These are phyloP conservation scores for Scophthalmus maximus DNA, from an alignment of 2,113 vertebrate genomes.

Conservation along the genomic window DNA sequence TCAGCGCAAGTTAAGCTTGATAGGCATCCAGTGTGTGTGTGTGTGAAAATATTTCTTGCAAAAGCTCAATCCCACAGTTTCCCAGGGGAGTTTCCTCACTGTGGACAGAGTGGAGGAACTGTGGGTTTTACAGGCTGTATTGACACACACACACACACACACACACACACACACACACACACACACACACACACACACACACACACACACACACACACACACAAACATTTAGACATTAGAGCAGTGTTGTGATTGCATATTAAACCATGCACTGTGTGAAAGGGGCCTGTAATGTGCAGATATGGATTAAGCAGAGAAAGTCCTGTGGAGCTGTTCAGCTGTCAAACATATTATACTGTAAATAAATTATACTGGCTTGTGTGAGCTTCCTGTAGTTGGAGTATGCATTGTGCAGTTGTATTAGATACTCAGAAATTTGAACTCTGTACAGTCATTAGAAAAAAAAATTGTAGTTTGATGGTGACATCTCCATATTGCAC, in stretches of 20 bases:
- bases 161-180: constrained; percentile 9
- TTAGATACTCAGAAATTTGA: background rate
- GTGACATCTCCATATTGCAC: too few relatives aligned
- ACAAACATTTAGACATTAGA: background rate
- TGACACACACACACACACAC: constrained; percentile 10
- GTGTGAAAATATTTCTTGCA: background rate
- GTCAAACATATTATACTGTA: too few relatives aligned
- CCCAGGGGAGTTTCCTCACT: constrained; percentile 4
- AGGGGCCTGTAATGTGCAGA: constrained; percentile 17
- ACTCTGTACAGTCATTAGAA: too few relatives aligned
- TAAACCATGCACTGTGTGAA: constrained; percentile 21
- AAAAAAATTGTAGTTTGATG: too few relatives aligned
- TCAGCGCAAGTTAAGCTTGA: constrained; percentile 14
- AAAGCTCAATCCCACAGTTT: constrained; percentile 3
- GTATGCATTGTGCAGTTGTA: background rate
- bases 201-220: constrained; percentile 15
- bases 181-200: constrained; percentile 5
- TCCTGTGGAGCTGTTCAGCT: constrained; percentile 8
- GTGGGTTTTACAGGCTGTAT: constrained; percentile 7
- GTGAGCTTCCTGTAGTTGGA: background rate
- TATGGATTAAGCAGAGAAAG: constrained; percentile 24
- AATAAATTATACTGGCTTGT: background rate
- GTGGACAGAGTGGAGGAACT: constrained; percentile 18
- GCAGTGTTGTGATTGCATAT: constrained; percentile 10
- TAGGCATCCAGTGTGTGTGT: background rate